phyloP scores from a whole-genome alignment of 64 coral and sea anemone genomes.

The Montipora foliosa region DNA sequence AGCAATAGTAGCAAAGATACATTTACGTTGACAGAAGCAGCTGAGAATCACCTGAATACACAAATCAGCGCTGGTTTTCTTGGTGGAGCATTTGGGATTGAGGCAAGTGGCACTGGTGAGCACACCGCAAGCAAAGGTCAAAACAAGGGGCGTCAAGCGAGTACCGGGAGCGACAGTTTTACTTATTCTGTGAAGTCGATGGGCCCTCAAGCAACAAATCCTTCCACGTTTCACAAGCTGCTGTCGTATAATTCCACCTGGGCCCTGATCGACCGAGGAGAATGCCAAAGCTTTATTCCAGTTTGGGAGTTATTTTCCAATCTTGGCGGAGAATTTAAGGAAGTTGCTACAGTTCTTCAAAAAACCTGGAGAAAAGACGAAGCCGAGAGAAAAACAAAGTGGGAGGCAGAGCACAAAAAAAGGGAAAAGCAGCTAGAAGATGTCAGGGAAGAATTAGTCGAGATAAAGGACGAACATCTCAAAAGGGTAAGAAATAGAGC shows the following conservation, averaged over 20 bases:
- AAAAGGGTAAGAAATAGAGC: neutral
- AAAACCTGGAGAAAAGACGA: neutral
- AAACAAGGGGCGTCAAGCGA: neutral
- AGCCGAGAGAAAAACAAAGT: neutral
- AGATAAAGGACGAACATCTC: neutral
- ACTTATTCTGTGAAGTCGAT: neutral
- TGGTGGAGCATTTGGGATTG: neutral
- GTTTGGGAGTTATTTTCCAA: constrained; percentile 12
- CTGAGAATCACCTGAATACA: neutral
- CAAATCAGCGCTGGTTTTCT: constrained; percentile 23
- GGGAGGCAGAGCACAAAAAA: neutral
- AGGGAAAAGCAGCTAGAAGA: neutral
- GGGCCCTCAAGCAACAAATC: neutral
- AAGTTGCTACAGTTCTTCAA: neutral
- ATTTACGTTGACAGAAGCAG: neutral
- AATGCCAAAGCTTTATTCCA: neutral
- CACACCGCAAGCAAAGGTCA: neutral
- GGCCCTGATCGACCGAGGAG: constrained; percentile 37
- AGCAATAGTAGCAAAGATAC: neutral
- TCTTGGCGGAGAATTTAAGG: neutral
- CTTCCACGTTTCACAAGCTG: neutral
- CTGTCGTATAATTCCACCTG: constrained; percentile 29
- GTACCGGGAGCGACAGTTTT: neutral
- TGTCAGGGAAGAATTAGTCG: neutral
- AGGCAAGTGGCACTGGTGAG: neutral